These are phyloP conservation scores for Vanessa tameamea DNA, from an alignment of 1,140 invertebrate genomes.

Conservation along the genomic window DNA sequence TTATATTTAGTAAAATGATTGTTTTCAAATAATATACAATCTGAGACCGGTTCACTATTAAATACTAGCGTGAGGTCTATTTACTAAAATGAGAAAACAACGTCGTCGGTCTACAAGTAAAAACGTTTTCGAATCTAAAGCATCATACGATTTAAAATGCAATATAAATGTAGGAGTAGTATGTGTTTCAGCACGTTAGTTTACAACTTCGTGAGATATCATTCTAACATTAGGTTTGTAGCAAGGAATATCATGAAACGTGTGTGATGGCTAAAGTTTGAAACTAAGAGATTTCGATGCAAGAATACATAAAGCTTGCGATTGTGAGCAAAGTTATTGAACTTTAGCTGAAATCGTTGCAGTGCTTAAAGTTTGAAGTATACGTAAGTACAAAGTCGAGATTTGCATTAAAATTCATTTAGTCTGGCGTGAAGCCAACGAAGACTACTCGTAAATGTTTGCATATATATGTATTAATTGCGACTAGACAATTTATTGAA, in stretches of 20 bases:
- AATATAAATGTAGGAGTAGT: not conserved
- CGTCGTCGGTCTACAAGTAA: too few relatives aligned
- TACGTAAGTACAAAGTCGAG: conserved; percentile 37
- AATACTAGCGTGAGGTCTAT: too few relatives aligned
- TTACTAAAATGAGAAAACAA: too few relatives aligned
- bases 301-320: conserved; percentile 38
- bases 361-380: conserved; percentile 35
- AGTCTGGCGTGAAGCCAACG: conserved; percentile 37
- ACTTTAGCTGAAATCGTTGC: conserved; percentile 35
- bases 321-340: conserved; percentile 38
- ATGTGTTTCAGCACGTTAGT: conserved; percentile 1
- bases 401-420: conserved; percentile 44
- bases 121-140: too few relatives aligned
- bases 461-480: conserved; percentile 28
- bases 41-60: too few relatives aligned
- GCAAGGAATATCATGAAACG: conserved; percentile 16
- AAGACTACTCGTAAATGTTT: conserved; percentile 25
- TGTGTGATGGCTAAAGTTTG: conserved; percentile 25
- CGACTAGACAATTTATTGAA: conserved; percentile 17
- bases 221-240: conserved; percentile 16
- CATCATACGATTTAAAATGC: too few relatives aligned
- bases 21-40: too few relatives aligned
- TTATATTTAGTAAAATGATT: too few relatives aligned
- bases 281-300: conserved; percentile 31
- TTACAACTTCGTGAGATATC: conserved; percentile 17